Evolutionary conservation across 2,797 vertebrate genomes (phyloP), one percentile per base, ranked within the genome.

Genomic region (Ctenochaetus hawaiiensis): DNA sequence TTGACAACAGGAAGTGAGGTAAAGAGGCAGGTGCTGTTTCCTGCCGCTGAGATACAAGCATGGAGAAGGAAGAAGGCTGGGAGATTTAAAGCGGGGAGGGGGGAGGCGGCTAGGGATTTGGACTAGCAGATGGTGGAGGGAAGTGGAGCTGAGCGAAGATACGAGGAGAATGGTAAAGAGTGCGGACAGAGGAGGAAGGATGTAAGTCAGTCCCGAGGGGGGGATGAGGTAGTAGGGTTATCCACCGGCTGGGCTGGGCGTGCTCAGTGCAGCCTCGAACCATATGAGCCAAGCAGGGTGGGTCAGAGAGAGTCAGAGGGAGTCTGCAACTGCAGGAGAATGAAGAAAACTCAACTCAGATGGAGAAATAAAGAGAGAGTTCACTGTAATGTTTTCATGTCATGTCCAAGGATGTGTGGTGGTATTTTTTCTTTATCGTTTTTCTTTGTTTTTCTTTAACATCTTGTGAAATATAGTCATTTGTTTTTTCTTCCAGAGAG

Each of bases 1-100:
- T 18, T 80, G 78, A 80, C 78, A 76, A 83, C 81, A 89, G 93
- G 92, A 92, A 92, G 89, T 91, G 91, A 91, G 52, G 88, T 87
- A 88, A 88, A 67, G 67, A 47, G 34, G 90, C 88, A 90, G 89
- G 91, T 93, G 90, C 47, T 87, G 79, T 81, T 92, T 92, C 90
- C 88, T 91, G 83, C 77, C 34, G 37, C 72, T 62, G 75, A 76
- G 80, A 81, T 78, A 72, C 82, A 67, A 75, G 74, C 59, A 47
- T 8, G 78, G 76, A 84, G 82, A 67, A 80, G 75, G 82, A 87
- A 79, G 74, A 78, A 81, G 80, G 77, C 64, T 71, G 66, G 43
- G 20, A 80, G 81, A 66, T 77, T 80, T 74, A 67, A 81, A 57
- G 10, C 39, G 56, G 30, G 49, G 30, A n/a, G 10, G 68, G 47